Base-by-base conservation (phyloP, 2,888 invertebrate genomes). In the Cheilosia soror region DNA sequence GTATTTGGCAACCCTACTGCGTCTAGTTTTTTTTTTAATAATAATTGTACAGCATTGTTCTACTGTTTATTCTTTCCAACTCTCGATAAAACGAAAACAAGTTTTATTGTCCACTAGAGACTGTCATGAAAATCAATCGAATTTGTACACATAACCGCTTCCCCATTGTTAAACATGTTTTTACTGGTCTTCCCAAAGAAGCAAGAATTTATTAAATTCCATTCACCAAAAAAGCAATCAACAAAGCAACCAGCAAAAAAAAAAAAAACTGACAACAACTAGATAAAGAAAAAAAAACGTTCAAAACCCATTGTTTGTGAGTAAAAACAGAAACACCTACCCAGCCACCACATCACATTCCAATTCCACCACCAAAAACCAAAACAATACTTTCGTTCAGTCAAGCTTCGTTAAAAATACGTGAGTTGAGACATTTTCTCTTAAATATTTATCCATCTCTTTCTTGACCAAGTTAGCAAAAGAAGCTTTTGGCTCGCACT, bases 311-410 rank as follows among this genome's bases (percentile, higher is more conserved):
- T 47, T 40, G 33, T 58, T 47, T 40, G 33, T 51, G 40, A 58
- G 51, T 66, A 60, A 66, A 60, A 76, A 62, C 53, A 60, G 58
- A 60, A 76, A 62, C 53, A 68, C 51, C 51, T 27, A 69, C 71
- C 37, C 11, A 37, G 9, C 37, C 63, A 71, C 63, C 63, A 5
- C 63, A 78, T 58, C 49, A 51, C 78, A 79, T 72, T 72, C 78
- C 77, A 78, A 29, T 29, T 37, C 37, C 37, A 9, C 9, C 33
- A 7, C 20, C 51, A 51, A 20, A 47, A 25, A 71, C n/a, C 71
- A 71, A 72, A 51, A 72, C 62, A 53, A 72, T 4, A 53, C 51
- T 55, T 69, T 63, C 62, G 53, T 69, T 37, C 11, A 60, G 53
- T 53, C 53, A 27, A 9, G 60, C 62, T 20, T 77, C 69, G 60